phyloP scores from a whole-genome alignment of 2,113 vertebrate genomes.

The Aix galericulata region DNA sequence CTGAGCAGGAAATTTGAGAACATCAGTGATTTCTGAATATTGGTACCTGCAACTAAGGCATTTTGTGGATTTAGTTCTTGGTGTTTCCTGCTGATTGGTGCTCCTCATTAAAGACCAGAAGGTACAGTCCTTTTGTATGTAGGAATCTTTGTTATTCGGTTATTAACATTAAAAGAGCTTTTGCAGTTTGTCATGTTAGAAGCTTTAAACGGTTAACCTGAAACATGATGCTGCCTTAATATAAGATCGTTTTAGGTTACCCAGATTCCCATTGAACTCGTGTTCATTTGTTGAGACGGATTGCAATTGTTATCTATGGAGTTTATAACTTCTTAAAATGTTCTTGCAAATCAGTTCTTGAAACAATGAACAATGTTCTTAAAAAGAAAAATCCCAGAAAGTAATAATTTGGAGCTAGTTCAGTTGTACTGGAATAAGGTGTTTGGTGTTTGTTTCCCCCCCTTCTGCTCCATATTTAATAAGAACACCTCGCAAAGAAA shows the following conservation, averaged over 20 bases:
- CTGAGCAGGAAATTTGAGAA: background rate
- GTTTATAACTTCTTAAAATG: background rate
- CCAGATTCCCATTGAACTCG: background rate
- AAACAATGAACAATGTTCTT: background rate
- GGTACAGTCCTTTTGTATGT: background rate
- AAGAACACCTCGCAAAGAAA: background rate
- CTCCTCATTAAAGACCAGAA: background rate
- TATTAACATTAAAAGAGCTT: background rate
- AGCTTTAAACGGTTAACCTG: background rate
- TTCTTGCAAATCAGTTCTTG: background rate
- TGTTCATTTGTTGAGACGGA: background rate
- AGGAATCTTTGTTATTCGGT: background rate
- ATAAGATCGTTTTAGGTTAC: background rate
- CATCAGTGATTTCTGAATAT: background rate
- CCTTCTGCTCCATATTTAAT: background rate
- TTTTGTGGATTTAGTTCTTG: constrained; percentile 2
- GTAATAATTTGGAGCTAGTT: constrained; percentile 8
- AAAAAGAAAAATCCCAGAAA: background rate
- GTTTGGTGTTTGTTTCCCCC: background rate
- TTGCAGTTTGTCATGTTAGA: background rate
- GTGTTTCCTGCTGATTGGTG: background rate
- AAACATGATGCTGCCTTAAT: background rate
- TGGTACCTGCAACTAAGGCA: background rate
- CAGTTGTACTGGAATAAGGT: background rate
- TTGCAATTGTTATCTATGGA: background rate